Evolutionary conservation across 2,888 invertebrate genomes (phyloP), one percentile per base, ranked within the genome.

Genomic region (Eristalis pertinax): DNA sequence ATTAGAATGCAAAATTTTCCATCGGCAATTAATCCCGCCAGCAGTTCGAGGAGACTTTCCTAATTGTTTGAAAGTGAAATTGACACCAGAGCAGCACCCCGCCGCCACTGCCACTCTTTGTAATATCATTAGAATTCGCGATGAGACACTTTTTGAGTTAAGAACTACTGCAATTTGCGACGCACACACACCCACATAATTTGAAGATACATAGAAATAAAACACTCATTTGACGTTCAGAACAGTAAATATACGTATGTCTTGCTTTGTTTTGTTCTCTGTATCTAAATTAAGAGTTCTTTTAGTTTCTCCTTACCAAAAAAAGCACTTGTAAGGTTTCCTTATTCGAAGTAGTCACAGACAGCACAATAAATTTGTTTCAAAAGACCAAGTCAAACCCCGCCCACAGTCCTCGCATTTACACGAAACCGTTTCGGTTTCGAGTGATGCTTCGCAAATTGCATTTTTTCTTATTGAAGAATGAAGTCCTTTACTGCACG

Each of bases 331-430:
- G 26, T 73, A 73, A 15, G n/a, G n/a, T 19, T n/a, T n/a, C n/a
- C n/a, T 43, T 15, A n/a, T 43, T 43, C 4, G 15, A 43, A 43
- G n/a, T n/a, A 15, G 15, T 8, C 19, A 19, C 10, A 50, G 88
- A 89, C 91, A 91, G 91, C 90, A 91, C 91, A 91, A 90, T 90
- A 91, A 91, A 90, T 91, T 81, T 43, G 76, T 84, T 89, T 88
- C 60, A 79, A 78, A 72, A 82, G 76, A 58, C 58, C 56, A 13
- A 56, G 41, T 8, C 5, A 4, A 50, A 5, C 7, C 7, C 32
- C 7, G 5, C 19, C 5, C 50, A 26, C 26, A 26, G 26, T 26
- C 26, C n/a, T n/a, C 5, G 43, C 43, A 43, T 43, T 29, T 29
- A 58, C 58, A 74, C 35, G 60, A 67, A 32, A 74, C 26, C 58